phyloP scores from a whole-genome alignment of 1,140 invertebrate species.

The Drosophila murphyi region DNA sequence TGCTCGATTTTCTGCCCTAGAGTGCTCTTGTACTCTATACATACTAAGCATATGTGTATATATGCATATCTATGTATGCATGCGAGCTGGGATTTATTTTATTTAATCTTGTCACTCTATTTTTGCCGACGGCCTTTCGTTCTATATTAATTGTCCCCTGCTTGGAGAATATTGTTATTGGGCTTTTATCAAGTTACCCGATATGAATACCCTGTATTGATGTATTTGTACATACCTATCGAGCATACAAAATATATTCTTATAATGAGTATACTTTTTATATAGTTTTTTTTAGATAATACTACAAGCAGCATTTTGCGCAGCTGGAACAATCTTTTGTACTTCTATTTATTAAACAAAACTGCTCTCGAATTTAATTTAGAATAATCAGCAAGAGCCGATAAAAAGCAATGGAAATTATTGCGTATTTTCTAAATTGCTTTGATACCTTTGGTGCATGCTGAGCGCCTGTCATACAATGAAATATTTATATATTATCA shows the following conservation, averaged over 20 bases:
- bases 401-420: constrained; percentile 32
- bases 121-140: not conserved
- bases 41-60: constrained; percentile 5
- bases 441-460: not conserved
- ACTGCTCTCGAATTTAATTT: constrained; percentile 6
- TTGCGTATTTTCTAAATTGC: constrained; percentile 20
- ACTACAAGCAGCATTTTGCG: too few relatives aligned
- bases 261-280: too few relatives aligned
- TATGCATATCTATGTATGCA: constrained; percentile 1
- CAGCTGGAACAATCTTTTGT: too few relatives aligned
- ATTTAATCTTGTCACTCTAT: constrained; percentile 2
- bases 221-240: not conserved
- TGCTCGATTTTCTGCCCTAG: not conserved
- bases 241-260: too few relatives aligned
- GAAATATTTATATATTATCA: constrained; percentile 16
- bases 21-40: constrained; percentile 21
- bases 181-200: constrained; percentile 7
- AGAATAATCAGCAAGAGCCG: constrained; percentile 13
- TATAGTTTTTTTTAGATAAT: too few relatives aligned
- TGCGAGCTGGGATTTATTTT: not conserved
- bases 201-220: constrained; percentile 1
- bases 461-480: not conserved
- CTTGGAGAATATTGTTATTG: not conserved
- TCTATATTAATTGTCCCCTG: constrained; percentile 1
- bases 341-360: too few relatives aligned